Base-by-base conservation (phyloP, 2,888 invertebrate genomes). In the Coelopa pilipes region DNA sequence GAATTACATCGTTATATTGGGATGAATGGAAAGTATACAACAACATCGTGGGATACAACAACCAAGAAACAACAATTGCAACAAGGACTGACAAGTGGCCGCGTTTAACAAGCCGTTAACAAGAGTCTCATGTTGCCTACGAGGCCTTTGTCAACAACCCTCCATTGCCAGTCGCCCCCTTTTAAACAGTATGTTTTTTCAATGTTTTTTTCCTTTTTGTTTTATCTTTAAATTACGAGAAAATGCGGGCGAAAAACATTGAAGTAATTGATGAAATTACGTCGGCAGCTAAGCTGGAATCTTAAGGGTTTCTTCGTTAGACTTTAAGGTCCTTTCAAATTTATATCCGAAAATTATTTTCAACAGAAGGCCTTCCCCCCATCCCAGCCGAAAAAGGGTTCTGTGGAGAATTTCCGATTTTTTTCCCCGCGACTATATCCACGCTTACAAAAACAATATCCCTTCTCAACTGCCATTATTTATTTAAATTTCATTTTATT, bases 401-500 rank as follows among this genome's bases (percentile, higher is more conserved):
- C 34, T 7, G 34, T 34, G 2, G 34, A 7, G 34, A 34, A 34
- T 34, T 34, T 34, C 34, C 4, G 34, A 34, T 34, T 34, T 34
- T 34, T 34, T n/a, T 34, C 4, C 2, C 4, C 34, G 7, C 2
- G 34, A 7, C 34, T 34, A 34, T 34, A 34, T 34, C 53, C 53
- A 53, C 53, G 53, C 57, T 50, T 70, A 55, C 62, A 34, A 70
- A 70, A 71, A 72, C 24, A 11, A 67, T 74, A 67, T 68, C 72
- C 67, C 72, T 72, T 49, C 72, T 67, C 66, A 57, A 67, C 47
- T 67, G 66, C 66, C 50, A 67, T 67, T 57, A 72, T 67, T 17
- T 67, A 67, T 67, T 71, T 71, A 71, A 63, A 71, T 76, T 72
- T 72, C 74, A 84, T 84, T 83, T 82, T 81, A 83, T 82, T 83